Base-by-base conservation (phyloP, 1,140 invertebrate species). In the Orius laevigatus region DNA sequence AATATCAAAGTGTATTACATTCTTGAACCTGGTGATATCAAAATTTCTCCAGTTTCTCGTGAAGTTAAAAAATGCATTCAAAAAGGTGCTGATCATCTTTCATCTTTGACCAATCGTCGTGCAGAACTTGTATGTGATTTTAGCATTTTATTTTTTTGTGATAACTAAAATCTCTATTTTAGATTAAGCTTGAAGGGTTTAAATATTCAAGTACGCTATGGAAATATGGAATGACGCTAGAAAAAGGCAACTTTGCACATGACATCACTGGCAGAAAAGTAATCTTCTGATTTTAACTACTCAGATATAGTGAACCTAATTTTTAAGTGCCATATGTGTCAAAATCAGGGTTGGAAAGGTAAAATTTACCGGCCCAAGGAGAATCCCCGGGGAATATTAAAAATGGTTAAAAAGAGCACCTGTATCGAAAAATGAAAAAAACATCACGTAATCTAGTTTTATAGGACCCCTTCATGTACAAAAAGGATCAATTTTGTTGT, bases 1-100 rank as follows among this genome's bases (percentile, higher is more conserved):
- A 70, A 75, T 25, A 56, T 95, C 1, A 76, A 78, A 45, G 72
- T 85, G 50, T 90, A 76, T 62, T 93, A 87, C 62, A 75, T 88
- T 58, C 72, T 82, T 56, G 71, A 73, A 49, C 73, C 74, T 2
- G 70, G 72, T 12, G 82, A 84, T 63, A 53, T 73, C 0, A 67
- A 71, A 43, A 67, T 79, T 2, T 87, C 84, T 60, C 72, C 74
- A 12, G 70, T 93, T 2, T 69, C 74, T 49, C 55, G 62, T 1
- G 79, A 87, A 50, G 70, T 90, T 47, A 72, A 74, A 55, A 60
- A 67, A 6, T 66, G 74, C 12, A 75, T 91, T 60, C 56, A 47
- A 32, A 73, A 70, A 59, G 70, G 70, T 44, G 60, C 73, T 1
- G 43, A 60, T 15, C 66, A 72, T 57, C 63, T 77, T 40, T 66